Percentiles rank a stretch among this genome's conserved stretches.
Evolutionary conservation across 2,113 vertebrate species (phyloP).

Genomic region (Dascyllus trimaculatus): DNA sequence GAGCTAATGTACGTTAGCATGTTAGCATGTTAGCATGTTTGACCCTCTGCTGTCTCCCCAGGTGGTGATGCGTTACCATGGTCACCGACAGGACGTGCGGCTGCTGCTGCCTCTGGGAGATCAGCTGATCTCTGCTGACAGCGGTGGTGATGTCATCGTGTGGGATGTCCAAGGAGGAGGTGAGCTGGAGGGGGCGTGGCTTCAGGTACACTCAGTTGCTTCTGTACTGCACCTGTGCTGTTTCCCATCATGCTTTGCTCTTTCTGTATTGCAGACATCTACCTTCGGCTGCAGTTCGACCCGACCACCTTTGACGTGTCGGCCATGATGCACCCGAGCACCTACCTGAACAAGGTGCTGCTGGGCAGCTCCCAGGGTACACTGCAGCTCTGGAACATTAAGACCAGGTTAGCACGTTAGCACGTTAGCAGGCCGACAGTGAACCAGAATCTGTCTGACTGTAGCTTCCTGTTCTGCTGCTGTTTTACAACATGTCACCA

Average conservation of each 20-base stretch:
- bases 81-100: slow-evolving; percentile 90
- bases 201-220: neutral
- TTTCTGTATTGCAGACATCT: slow-evolving; percentile 86
- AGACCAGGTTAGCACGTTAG: slow-evolving; percentile 86
- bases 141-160: slow-evolving; percentile 90
- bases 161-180: slow-evolving; percentile 88
- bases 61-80: slow-evolving; percentile 91
- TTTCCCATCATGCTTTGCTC: slow-evolving; percentile 34
- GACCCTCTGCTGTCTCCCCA: slow-evolving; percentile 56
- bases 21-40: neutral
- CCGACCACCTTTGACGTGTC: slow-evolving; percentile 89
- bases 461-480: too few species aligned
- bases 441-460: too few species aligned
- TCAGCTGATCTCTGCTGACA: slow-evolving; percentile 93
- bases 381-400: slow-evolving; percentile 97
- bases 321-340: slow-evolving; percentile 94
- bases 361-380: slow-evolving; percentile 94
- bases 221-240: neutral
- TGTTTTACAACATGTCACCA: too few species aligned
- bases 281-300: slow-evolving; percentile 91
- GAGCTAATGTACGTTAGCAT: too few species aligned
- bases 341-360: slow-evolving; percentile 97
- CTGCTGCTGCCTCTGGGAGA: slow-evolving; percentile 94
- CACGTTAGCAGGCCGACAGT: neutral
- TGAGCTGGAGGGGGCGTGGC: slow-evolving; percentile 34